Evolutionary conservation across 2,797 vertebrate genomes (phyloP), one percentile per base, ranked within the genome.

Genomic region (Cygnus olor): DNA sequence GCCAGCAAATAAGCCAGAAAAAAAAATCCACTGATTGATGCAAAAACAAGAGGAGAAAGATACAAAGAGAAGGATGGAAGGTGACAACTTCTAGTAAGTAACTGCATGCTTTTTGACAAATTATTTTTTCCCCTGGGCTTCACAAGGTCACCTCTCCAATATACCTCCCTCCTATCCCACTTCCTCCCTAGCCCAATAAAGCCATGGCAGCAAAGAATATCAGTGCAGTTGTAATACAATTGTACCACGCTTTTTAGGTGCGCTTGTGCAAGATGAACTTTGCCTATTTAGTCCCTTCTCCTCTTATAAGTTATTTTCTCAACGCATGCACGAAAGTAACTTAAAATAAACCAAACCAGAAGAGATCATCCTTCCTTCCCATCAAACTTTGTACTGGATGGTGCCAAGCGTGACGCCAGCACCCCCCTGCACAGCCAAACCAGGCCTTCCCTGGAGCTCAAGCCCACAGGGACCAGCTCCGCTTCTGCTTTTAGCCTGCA

Each of bases 331-430:
- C 4, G 9, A 85, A 69, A 71, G 8, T 27, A 36, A 53, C 47
- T 44, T 36, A 36, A 73, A 82, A 56, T 30, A 85, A 60, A 28
- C 22, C 8, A 10, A 85, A 47, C 28, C 11, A 38, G 57, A 76
- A 51, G 0, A 2, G 32, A 69, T 5, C 42, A 19, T 17, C 61
- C 60, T 32, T 11, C 72, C 88, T 57, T 65, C n/a, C 45, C 21
- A 57, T 20, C 3, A 32, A 80, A 12, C 6, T 38, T 0, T 2
- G 0, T 0, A 16, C 3, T 1, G 34, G 45, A 16, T 38, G 32
- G 73, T 24, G 51, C 51, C 51, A 53, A 53, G 27, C 9, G 6
- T 16, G 51, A 53, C 6, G 27, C 51, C 51, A 53, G 42, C 30
- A 21, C 21, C 20, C 21, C 20, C 44, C 64, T 15, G 19, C 42